phyloP scores from a whole-genome alignment of 2,113 vertebrate species.

The Pontoporia blainvillei region DNA sequence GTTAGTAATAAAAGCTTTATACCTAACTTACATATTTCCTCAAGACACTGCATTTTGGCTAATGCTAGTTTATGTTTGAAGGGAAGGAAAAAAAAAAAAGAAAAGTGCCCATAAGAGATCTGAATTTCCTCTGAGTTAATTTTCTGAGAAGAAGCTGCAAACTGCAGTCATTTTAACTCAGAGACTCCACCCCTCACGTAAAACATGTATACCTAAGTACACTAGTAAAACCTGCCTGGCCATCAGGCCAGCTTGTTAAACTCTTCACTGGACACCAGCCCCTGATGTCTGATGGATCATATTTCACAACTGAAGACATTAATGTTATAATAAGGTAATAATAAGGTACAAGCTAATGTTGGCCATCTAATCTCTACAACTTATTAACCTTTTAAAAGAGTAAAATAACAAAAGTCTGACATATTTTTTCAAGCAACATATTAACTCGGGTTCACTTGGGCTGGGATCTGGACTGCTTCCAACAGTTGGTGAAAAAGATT shows the following conservation, averaged over 20 bases:
- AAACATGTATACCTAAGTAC: background rate
- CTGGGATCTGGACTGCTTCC: background rate
- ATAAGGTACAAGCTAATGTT: background rate
- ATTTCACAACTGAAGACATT: constrained; percentile 35
- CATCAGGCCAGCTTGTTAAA: background rate
- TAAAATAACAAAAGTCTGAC: background rate
- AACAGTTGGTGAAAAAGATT: background rate
- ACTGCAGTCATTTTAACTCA: background rate
- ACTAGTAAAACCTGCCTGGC: constrained; percentile 14
- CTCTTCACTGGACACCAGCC: background rate
- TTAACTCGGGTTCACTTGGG: background rate
- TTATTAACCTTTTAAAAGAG: constrained; percentile 11
- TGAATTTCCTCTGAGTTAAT: background rate
- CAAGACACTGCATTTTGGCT: background rate
- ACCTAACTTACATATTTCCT: background rate
- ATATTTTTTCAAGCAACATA: background rate
- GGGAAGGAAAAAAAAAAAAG: background rate
- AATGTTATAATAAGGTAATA: constrained; percentile 33
- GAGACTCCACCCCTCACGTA: constrained; percentile 2
- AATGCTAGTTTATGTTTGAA: background rate
- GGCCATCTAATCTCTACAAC: background rate
- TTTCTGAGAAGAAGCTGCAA: background rate
- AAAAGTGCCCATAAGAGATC: background rate
- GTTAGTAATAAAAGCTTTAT: background rate
- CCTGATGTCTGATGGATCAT: background rate